phyloP scores from a whole-genome alignment of 53 echinoderm and acorn worm genomes.

The Mesocentrotus franciscanus region DNA sequence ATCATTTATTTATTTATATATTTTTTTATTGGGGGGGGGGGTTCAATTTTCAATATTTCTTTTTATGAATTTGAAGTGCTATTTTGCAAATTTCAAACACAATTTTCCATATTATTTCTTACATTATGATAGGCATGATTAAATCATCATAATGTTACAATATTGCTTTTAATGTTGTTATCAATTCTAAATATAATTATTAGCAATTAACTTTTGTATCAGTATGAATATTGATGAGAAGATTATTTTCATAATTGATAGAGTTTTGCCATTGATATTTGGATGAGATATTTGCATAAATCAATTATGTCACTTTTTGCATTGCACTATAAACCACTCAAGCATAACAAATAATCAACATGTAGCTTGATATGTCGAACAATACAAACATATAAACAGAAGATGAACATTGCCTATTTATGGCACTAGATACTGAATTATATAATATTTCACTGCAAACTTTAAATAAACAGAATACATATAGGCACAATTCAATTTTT shows the following conservation, averaged over 20 bases:
- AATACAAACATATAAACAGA: neutral
- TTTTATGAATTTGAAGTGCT: neutral
- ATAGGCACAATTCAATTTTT: neutral
- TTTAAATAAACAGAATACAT: neutral
- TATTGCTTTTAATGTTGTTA: neutral
- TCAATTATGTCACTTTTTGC: neutral
- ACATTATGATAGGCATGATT: neutral
- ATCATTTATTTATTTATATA: too few relatives aligned
- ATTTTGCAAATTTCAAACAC: neutral
- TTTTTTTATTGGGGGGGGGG: too few relatives aligned
- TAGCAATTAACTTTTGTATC: neutral
- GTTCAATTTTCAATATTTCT: too few relatives aligned
- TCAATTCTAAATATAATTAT: neutral
- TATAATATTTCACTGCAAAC: constrained; percentile 12
- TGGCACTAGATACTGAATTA: neutral
- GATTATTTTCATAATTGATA: neutral
- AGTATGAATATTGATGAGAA: neutral
- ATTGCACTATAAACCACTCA: neutral
- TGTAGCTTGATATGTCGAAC: neutral
- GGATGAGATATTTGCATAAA: neutral
- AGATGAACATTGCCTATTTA: neutral
- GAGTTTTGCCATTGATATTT: neutral
- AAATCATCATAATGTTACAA: neutral
- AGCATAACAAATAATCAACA: neutral
- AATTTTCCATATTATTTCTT: neutral